Evolutionary conservation across 1,140 invertebrate genomes (phyloP), one percentile per base, ranked within the genome.

Genomic region (Nasonia longicornis): DNA sequence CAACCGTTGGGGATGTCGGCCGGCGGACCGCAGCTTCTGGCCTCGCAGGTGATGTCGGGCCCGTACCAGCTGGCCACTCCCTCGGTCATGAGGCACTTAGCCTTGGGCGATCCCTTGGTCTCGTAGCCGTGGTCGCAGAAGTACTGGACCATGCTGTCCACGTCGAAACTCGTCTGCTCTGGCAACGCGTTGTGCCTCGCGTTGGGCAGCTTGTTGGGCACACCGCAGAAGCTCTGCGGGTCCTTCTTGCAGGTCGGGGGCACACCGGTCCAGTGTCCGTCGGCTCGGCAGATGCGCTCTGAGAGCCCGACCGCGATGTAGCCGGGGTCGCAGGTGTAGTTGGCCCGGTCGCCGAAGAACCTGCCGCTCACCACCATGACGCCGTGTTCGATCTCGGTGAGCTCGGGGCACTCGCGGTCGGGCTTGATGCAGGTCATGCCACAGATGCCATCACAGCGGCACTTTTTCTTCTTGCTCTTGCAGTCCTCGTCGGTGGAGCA

Each of bases 341-440:
- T 87, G 0, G 95, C 95, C 74, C 93, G 93, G 79, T 95, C 94
- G 0, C 95, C 95, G 86, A 98, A 98, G 6, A 95, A 92, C 79
- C 93, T 91, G 2, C 96, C 96, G 4, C 92, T 94, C 0, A 95
- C 88, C 0, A 92, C 92, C 66, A 97, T 94, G 16, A 92, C 92
- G 0, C 96, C 96, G 79, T 95, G 92, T 63, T 93, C 92, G 69
- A 95, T 95, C 31, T 94, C 93, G 3, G 93, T 92, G 31, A 97
- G 89, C 77, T 95, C 94, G 0, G 95, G 94, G 86, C 96, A 97
- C 88, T 97, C 96, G 11, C 96, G 93, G 87, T 98, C 96, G 70
- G 97, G 97, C 91, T 98, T 98, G 81, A 99, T 97, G 90, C 98
- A 99, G 22, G 97, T 98, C 93, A 98, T 95, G 31, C 98, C 98